Base-by-base conservation (phyloP, 2,888 invertebrate species). In the Drosophila siamana region DNA sequence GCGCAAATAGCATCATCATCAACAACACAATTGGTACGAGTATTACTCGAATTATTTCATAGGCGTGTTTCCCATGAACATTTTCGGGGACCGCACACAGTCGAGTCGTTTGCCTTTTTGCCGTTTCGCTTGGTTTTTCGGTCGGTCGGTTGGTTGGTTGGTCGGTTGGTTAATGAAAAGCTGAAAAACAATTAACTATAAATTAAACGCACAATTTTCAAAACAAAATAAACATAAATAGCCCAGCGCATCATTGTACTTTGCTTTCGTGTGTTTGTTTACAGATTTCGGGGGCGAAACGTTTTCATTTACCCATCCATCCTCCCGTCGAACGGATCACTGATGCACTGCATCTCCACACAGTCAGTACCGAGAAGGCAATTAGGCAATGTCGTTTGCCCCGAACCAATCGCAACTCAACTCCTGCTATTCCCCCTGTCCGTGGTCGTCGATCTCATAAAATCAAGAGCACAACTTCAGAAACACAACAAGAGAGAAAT, bases 171-270 rank as follows among this genome's bases (percentile, higher is more conserved):
- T 86, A 86, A 86, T 83, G 83, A 83, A 79, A 83, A 75, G 70
- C 88, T 78, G 88, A 75, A 83, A 86, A 83, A 83, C 83, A 83
- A 83, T 83, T 83, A 83, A 83, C 83, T 83, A 88, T 88, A 83
- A 88, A 83, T 83, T 83, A 83, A 83, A 83, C 83, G 83, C 83
- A 83, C 83, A 88, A 83, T 88, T 83, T 83, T 79, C 88, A 86
- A 83, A 83, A 83, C 83, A 83, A 83, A 83, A 83, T 88, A 83
- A 83, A 86, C 83, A 83, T 69, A 88, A 87, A 83, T 83, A 85
- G 82, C 67, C 48, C 81, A 60, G 62, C 70, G 69, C 81, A 86
- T 81, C 78, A 85, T 74, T 59, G 69, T 82, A 79, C 86, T 85
- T 69, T 70, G 56, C 30, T 69, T 69, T 69, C 51, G 52, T 72